Evolutionary conservation across 2,113 vertebrate species (phyloP).

Genomic region (Tachysurus vachellii): DNA sequence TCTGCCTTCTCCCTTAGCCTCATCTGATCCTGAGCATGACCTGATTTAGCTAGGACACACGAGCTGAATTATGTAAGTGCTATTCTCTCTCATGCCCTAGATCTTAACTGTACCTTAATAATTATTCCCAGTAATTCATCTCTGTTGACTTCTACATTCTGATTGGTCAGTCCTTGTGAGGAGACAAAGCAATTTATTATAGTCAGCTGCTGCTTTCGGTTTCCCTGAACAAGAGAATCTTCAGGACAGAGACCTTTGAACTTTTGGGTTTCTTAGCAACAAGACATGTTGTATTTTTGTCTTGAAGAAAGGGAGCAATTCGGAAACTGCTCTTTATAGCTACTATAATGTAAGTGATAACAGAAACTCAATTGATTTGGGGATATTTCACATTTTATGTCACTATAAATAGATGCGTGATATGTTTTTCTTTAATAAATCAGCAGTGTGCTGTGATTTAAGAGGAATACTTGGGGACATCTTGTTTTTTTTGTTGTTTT

Average conservation of each 20-base stretch:
- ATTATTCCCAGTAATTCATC: not conserved
- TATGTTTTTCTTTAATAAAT: too few relatives aligned
- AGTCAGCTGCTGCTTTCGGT: not conserved
- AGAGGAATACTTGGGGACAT: too few relatives aligned
- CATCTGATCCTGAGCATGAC: slow-evolving; percentile 34
- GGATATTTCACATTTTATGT: not conserved
- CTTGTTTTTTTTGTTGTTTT: too few relatives aligned
- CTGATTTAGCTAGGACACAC: slow-evolving; percentile 43
- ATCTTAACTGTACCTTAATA: not conserved
- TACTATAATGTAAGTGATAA: not conserved
- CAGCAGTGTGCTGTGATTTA: too few relatives aligned
- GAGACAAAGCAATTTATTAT: not conserved
- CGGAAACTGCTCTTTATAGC: not conserved
- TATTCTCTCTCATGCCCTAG: slow-evolving; percentile 18
- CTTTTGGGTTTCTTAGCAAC: not conserved
- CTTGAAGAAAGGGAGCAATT: not conserved
- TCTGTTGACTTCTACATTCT: not conserved
- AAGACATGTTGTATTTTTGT: not conserved
- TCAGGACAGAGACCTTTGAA: not conserved
- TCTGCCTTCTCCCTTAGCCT: slow-evolving; percentile 32
- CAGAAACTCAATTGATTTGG: not conserved
- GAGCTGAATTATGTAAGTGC: slow-evolving; percentile 47
- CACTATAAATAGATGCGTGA: not conserved
- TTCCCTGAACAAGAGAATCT: not conserved
- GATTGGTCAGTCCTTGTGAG: not conserved